Base-by-base conservation (phyloP, 2,888 invertebrate species). In the Alcis repandata region DNA sequence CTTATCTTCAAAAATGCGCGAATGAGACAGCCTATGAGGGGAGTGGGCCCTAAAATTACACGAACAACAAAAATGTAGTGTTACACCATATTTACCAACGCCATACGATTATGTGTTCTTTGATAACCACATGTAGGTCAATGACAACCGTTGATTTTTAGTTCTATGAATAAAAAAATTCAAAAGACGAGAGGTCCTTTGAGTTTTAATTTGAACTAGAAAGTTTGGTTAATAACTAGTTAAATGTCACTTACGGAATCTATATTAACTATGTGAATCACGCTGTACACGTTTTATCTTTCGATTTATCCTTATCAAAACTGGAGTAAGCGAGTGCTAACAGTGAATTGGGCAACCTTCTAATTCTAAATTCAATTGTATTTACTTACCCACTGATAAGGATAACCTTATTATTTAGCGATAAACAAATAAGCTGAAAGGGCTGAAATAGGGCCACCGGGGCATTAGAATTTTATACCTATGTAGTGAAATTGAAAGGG, bases 321-420 rank as follows among this genome's bases (percentile, higher is more conserved):
- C 75, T 87, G 76, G 86, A 78, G 73, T 84, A 78, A 75, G 78
- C 77, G 79, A 83, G 79, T 79, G 80, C 63, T 60, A 69, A 77
- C 73, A 78, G 67, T 73, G 71, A 73, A 82, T 84, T 85, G 77
- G 77, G 82, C 78, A 86, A 87, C 82, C 80, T 77, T 79, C 80
- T 83, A 80, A 77, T 71, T 71, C 69, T 59, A 17, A 69, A 78
- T 77, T 77, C 73, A 77, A 80, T 80, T 77, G 75, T 75, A 75
- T 76, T 72, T 74, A 68, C 67, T 59, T 77, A 72, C 67, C 59
- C 15, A 46, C 15, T 49, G 59, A 63, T 58, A 63, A 56, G 19
- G 70, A 58, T 74, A 74, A 75, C 72, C 71, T 69, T 71, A 70
- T 56, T 72, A 60, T 40, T 56, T 65, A 59, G 60, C 60, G 45